phyloP scores from a whole-genome alignment of 2,113 vertebrate genomes.

The Phalacrocorax pelagicus region DNA sequence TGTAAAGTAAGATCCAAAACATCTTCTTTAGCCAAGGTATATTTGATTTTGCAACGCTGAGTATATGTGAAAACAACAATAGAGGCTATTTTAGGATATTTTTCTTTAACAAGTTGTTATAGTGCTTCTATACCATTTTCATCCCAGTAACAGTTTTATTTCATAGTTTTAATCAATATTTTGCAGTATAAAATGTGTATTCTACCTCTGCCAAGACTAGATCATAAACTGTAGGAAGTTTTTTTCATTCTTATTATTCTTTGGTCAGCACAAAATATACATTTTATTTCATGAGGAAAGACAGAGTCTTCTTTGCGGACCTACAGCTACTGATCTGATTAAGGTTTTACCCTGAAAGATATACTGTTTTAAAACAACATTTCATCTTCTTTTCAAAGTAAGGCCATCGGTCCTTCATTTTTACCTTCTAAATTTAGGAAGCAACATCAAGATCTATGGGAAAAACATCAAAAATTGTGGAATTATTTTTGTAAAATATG shows the following conservation, averaged over 20 bases:
- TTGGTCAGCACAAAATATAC: background rate
- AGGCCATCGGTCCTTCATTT: background rate
- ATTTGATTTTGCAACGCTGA: background rate
- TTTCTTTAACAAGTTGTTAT: background rate
- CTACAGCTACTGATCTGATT: background rate
- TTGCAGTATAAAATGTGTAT: background rate
- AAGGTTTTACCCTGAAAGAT: background rate
- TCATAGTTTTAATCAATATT: slow-evolving; percentile 47
- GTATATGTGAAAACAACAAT: background rate
- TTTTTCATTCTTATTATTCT: background rate
- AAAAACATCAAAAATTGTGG: background rate
- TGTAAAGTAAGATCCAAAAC: background rate
- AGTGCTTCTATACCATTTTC: background rate
- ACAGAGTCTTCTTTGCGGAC: background rate
- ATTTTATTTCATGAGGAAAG: background rate
- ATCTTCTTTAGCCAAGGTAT: background rate
- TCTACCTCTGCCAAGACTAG: background rate
- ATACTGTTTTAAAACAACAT: background rate
- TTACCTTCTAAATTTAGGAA: background rate
- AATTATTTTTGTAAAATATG: background rate
- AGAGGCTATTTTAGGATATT: background rate
- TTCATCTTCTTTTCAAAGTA: background rate
- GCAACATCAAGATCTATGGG: background rate
- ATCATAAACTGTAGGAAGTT: background rate
- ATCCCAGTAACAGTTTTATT: slow-evolving; percentile 24